phyloP scores from a whole-genome alignment of 1,140 invertebrate species.

The Pseudobourletiella spinata region DNA sequence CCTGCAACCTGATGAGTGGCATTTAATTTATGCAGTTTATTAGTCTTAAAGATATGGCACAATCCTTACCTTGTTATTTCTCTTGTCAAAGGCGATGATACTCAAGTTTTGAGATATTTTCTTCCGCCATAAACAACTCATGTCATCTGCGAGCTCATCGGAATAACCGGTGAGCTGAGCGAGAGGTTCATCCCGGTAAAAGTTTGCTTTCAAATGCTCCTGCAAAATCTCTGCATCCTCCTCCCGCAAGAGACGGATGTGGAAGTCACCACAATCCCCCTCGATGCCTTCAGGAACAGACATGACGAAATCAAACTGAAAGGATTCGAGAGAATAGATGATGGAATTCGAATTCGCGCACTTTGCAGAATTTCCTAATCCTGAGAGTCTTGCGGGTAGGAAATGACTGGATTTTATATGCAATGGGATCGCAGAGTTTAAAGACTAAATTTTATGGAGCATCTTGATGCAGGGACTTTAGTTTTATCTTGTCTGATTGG shows the following conservation, averaged over 20 bases:
- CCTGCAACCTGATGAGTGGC: conserved; percentile 15
- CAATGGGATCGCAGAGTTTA: too few species aligned
- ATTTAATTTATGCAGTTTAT: background rate
- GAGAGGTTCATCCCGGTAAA: conserved; percentile 24
- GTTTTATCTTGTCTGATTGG: too few species aligned
- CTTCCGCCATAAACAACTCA: conserved; percentile 17
- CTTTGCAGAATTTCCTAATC: too few species aligned
- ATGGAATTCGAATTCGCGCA: too few species aligned
- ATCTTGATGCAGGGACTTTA: too few species aligned
- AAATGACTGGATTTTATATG: too few species aligned
- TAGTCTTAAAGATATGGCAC: background rate
- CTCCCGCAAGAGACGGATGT: conserved; percentile 8
- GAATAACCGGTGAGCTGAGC: conserved; percentile 18
- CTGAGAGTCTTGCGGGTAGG: too few species aligned
- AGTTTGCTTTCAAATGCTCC: background rate
- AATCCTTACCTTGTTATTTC: conserved; percentile 17
- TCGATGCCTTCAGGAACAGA: too few species aligned
- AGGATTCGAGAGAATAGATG: too few species aligned
- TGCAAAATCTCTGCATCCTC: conserved; percentile 9
- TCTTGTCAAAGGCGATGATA: conserved; percentile 18
- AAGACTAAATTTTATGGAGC: too few species aligned
- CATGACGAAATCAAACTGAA: too few species aligned
- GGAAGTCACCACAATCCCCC: conserved; percentile 17
- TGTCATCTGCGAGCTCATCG: conserved; percentile 18
- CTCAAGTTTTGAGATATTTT: conserved; percentile 18